A percentile compares a stretch with the other conserved stretches of the same genome.
phyloP scores from a whole-genome alignment of 1,140 invertebrate species.

The Trichonephila inaurata region DNA sequence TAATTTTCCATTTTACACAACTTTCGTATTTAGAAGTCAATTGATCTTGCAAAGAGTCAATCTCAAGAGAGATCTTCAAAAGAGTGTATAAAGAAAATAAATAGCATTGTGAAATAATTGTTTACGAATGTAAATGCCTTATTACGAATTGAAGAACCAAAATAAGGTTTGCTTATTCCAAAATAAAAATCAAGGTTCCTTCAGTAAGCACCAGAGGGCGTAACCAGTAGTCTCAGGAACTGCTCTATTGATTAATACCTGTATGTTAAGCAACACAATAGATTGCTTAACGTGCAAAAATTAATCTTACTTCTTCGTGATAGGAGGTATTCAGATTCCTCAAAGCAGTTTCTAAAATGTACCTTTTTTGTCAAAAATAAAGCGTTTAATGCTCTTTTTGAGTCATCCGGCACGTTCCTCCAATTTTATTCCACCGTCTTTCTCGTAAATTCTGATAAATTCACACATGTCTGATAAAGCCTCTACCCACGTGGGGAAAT shows the following conservation, averaged over 20 bases:
- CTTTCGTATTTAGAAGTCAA: too few species aligned
- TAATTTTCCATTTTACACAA: too few species aligned
- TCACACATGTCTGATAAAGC: background rate
- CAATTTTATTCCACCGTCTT: background rate
- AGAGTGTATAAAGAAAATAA: background rate
- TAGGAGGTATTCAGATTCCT: background rate
- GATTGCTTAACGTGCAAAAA: background rate
- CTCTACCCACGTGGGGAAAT: background rate
- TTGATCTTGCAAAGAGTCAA: too few species aligned
- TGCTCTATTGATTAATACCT: background rate
- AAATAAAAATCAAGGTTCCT: background rate
- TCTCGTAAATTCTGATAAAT: background rate
- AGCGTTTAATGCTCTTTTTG: background rate
- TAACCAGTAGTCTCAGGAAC: background rate
- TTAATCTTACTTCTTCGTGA: background rate
- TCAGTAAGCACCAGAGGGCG: background rate
- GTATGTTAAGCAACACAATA: background rate
- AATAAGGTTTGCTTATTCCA: background rate
- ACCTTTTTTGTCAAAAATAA: background rate
- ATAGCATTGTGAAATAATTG: background rate
- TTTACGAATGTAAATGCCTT: background rate
- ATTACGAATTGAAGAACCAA: background rate
- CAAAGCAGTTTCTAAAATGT: background rate
- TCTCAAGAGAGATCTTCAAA: too few species aligned
- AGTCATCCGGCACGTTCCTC: background rate